Conservation (phyloP, 2,113 vertebrate species). For the Tachuris rubrigastra region DNA sequence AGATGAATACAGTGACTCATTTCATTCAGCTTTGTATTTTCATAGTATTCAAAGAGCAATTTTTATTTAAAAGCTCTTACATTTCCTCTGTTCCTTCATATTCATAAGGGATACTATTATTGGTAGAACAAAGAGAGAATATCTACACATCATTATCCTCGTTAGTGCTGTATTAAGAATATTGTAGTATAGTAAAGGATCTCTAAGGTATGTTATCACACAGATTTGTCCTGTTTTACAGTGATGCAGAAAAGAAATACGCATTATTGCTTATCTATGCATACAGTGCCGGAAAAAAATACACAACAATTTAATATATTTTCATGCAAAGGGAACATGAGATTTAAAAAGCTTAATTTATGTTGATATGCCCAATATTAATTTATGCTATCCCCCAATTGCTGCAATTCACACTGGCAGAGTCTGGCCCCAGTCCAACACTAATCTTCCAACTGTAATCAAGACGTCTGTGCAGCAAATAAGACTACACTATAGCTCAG, state of each 20-base stretch:
- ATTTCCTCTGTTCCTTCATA: background rate
- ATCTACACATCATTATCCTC: background rate
- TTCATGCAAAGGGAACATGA: background rate
- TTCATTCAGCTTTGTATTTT: slow-evolving; percentile 35
- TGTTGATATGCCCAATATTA: background rate
- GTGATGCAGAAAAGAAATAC: background rate
- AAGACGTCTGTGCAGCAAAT: background rate
- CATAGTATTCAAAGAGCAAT: background rate
- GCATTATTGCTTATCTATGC: background rate
- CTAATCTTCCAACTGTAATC: background rate
- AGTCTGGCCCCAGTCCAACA: background rate
- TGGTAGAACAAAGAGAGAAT: slow-evolving; percentile 4
- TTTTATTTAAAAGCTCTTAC: background rate
- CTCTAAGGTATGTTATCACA: background rate
- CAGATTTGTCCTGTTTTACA: background rate
- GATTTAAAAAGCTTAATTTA: background rate
- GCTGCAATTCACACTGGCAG: background rate
- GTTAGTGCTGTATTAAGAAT: background rate
- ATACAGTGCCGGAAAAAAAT: background rate
- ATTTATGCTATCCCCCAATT: background rate
- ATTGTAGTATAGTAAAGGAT: background rate
- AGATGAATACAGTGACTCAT: background rate
- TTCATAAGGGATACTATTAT: background rate
- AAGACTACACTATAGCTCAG: background rate
- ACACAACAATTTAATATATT: background rate